phyloP scores from a whole-genome alignment of 2,888 invertebrate genomes.

The Anagyrus pseudococci region DNA sequence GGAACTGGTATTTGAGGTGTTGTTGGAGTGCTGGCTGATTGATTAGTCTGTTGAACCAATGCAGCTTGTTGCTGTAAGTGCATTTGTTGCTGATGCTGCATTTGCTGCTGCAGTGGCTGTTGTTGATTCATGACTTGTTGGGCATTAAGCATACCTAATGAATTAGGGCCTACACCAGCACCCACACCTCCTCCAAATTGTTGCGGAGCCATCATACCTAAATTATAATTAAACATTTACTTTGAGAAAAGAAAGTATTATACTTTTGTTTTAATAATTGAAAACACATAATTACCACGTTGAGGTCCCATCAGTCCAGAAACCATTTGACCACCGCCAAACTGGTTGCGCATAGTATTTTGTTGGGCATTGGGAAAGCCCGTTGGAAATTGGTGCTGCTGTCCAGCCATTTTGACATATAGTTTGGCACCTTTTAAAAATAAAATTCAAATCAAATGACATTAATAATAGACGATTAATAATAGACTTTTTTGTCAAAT shows the following conservation, averaged over 20 bases:
- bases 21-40: constrained; percentile 52
- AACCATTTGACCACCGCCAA: constrained; percentile 72
- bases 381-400: constrained; percentile 75
- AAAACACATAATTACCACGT: constrained; percentile 50
- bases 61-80: constrained; percentile 57
- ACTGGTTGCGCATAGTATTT: constrained; percentile 71
- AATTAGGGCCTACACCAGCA: constrained; percentile 58
- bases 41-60: constrained; percentile 54
- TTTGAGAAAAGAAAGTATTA: background rate
- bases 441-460: background rate
- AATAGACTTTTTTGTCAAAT: too few species aligned
- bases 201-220: constrained; percentile 68
- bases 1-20: constrained; percentile 56
- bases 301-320: constrained; percentile 68
- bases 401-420: constrained; percentile 69
- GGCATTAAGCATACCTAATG: constrained; percentile 57
- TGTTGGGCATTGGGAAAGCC: constrained; percentile 69
- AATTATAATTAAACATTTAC: background rate
- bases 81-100: constrained; percentile 58
- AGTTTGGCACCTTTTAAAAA: background rate
- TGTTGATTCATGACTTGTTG: constrained; percentile 59
- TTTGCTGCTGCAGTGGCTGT: constrained; percentile 60
- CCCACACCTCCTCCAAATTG: constrained; percentile 57
- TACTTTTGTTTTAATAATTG: background rate
- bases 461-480: too few species aligned